phyloP scores from a whole-genome alignment of 2,113 vertebrate genomes.

The Zosterops borbonicus region DNA sequence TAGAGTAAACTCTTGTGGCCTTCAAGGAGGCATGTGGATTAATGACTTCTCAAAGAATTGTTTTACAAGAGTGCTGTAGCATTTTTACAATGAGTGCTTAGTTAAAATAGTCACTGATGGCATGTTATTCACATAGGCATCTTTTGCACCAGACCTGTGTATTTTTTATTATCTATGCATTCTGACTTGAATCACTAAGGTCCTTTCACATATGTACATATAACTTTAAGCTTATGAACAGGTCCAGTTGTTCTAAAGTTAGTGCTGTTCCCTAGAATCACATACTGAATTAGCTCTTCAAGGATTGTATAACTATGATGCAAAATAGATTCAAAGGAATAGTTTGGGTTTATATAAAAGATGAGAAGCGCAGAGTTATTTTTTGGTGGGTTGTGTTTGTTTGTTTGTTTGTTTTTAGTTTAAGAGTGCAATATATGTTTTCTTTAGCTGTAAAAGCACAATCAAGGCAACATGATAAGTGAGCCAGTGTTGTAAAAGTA shows the following conservation, averaged over 20 bases:
- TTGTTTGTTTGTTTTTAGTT: constrained; percentile 57
- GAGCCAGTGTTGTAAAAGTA: constrained; percentile 93
- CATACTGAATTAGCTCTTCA: not conserved
- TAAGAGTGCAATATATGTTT: constrained; percentile 79
- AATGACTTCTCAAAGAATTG: constrained; percentile 11
- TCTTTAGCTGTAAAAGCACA: constrained; percentile 82
- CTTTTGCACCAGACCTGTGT: not conserved
- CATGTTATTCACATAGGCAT: not conserved
- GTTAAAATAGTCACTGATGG: constrained; percentile 15
- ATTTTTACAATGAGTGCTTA: constrained; percentile 20
- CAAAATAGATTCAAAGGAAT: constrained; percentile 33
- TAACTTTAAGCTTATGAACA: not conserved
- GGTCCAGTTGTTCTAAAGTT: not conserved
- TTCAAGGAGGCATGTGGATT: not conserved
- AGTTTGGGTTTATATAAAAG: constrained; percentile 34
- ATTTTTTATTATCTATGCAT: not conserved
- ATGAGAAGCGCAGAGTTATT: not conserved
- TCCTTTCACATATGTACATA: not conserved
- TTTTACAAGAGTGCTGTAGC: not conserved
- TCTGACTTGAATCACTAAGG: not conserved
- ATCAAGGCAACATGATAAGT: constrained; percentile 85
- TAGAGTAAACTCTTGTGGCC: not conserved
- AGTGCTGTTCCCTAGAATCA: not conserved
- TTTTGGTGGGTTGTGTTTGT: not conserved
- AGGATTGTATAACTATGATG: not conserved